phyloP scores from a whole-genome alignment of 2,888 invertebrate genomes.

The Agonopterix alstromeriana region DNA sequence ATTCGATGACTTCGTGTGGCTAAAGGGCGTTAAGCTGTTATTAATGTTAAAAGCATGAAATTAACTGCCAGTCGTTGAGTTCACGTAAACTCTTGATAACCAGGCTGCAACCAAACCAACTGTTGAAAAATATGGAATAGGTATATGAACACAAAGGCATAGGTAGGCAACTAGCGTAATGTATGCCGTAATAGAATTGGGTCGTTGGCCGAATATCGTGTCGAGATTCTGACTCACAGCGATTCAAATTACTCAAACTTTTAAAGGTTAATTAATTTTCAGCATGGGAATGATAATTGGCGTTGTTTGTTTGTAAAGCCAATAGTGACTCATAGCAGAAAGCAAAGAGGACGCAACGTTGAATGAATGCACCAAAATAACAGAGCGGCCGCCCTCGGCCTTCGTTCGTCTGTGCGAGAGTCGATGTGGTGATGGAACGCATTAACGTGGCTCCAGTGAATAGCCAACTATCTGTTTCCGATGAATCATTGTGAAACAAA shows the following conservation, averaged over 20 bases:
- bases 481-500: neutral
- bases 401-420: conserved; percentile 33
- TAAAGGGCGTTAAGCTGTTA: too few species aligned
- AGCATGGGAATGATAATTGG: neutral
- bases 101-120: neutral
- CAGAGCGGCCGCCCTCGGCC: conserved; percentile 49
- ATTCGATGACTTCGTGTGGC: too few species aligned
- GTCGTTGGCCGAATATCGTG: conserved; percentile 67
- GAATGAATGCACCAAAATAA: conserved; percentile 65
- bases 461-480: neutral
- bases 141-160: too few species aligned
- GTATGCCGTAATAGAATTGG: conserved; percentile 35
- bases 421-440: conserved; percentile 22
- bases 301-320: conserved; percentile 3
- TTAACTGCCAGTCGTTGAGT: too few species aligned
- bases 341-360: conserved; percentile 38
- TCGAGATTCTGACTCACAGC: conserved; percentile 48
- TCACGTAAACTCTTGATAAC: neutral
- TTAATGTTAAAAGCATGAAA: too few species aligned
- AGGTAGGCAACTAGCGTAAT: too few species aligned
- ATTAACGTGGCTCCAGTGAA: neutral
- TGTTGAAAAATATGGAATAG: too few species aligned
- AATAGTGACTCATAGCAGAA: conserved; percentile 28
- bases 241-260: conserved; percentile 38
- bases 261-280: conserved; percentile 15